Evolutionary conservation across 2,113 vertebrate species (phyloP), one percentile per base, ranked within the genome.

Genomic region (Oreochromis tanganicae): DNA sequence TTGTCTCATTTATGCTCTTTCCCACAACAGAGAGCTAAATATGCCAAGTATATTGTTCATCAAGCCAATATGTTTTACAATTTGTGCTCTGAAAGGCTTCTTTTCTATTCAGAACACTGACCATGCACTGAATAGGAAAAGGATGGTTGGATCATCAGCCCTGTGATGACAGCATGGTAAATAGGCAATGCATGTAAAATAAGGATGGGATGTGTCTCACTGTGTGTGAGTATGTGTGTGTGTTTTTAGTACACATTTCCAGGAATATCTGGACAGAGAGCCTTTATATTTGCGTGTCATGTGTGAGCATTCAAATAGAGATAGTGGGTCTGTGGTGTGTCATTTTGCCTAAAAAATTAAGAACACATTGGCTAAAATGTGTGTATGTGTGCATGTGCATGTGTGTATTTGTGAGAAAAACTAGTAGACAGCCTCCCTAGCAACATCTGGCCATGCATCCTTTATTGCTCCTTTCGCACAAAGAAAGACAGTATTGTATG

Each of bases 401-500:
- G 34, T 54, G 59, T 88, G 71, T 66, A 68, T 79, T 78, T 50
- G 71, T 75, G 24, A 75, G 71, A 75, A 75, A 54, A 80, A 80
- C 50, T 91, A 85, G 89, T 91, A 81, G 84, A 92, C 85, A 91
- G 89, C 88, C 82, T 94, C 82, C 61, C 73, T 88, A 87, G 89
- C 87, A 95, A 95, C 96, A 96, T 97, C 95, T 97, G 96, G 94
- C 68, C 50, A 71, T 91, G 93, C 84, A 91, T 95, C 86, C 85
- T 83, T 94, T 93, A 92, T 84, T 89, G 90, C 91, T 91, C 86
- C 84, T 84, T 91, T 83, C 84, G 80, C 57, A 78, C 75, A 95
- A 89, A 96, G 96, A 96, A 97, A 96, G 94, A 91, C 92, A 80
- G 92, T 87, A 97, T 96, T 97, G 96, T 96, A 91, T 95, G 92